A percentile compares a stretch with the other conserved stretches of the same genome.
Evolutionary conservation across 2,113 vertebrate genomes (phyloP).

Genomic region (Pelecanoides urinatrix): DNA sequence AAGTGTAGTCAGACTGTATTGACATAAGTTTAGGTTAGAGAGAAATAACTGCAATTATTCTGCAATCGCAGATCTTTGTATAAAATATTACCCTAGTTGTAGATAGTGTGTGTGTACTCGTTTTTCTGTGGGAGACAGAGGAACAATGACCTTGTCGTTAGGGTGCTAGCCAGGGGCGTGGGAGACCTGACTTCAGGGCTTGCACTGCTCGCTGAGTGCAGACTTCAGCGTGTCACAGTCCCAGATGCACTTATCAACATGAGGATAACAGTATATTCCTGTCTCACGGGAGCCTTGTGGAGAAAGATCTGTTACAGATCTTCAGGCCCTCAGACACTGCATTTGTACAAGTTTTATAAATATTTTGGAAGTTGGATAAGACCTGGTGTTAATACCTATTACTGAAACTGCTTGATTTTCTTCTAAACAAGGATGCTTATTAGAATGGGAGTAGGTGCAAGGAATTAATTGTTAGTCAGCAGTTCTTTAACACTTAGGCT

Average conservation of each 20-base stretch:
- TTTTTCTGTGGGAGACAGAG: constrained; percentile 40
- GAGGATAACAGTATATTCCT: not conserved
- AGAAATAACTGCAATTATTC: constrained; percentile 55
- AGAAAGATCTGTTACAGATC: not conserved
- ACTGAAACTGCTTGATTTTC: not conserved
- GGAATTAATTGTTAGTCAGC: not conserved
- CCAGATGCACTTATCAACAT: constrained; percentile 22
- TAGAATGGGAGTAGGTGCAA: not conserved
- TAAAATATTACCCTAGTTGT: constrained; percentile 37
- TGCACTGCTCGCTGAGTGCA: constrained; percentile 2
- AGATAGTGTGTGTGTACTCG: constrained; percentile 15
- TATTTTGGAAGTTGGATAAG: not conserved
- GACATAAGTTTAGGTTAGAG: constrained; percentile 60
- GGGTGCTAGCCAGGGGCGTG: constrained; percentile 41
- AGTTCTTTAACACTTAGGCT: not conserved
- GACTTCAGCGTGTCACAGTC: not conserved
- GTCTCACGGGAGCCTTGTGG: not conserved
- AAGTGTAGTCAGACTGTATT: constrained; percentile 33
- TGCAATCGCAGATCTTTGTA: constrained; percentile 14
- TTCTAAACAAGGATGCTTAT: not conserved
- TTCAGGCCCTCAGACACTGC: not conserved
- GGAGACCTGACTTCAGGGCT: constrained; percentile 43
- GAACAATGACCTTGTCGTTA: constrained; percentile 39
- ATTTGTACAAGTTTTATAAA: not conserved
- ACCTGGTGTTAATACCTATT: not conserved